A percentile compares a stretch with the other conserved stretches of the same genome.
Evolutionary conservation across 2,797 vertebrate genomes (phyloP).

Genomic region (Sebastes hubbsi): DNA sequence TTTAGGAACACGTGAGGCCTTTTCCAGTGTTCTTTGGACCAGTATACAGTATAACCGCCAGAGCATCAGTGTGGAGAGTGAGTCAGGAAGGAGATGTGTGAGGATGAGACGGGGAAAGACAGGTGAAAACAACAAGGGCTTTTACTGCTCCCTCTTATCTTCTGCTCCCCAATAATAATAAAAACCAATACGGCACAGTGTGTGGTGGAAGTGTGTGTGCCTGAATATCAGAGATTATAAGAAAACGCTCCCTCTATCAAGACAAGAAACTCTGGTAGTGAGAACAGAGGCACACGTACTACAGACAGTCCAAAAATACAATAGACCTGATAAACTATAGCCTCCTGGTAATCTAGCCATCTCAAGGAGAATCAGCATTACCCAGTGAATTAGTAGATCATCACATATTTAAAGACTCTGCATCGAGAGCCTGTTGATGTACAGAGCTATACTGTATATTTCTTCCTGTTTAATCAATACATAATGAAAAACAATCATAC

Average conservation of each 20-base stretch:
- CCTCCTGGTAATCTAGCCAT: not conserved
- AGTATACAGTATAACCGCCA: not conserved
- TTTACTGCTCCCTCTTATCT: conserved; percentile 11
- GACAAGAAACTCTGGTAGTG: not conserved
- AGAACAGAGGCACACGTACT: not conserved
- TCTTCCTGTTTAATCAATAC: not conserved
- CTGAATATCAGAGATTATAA: not conserved
- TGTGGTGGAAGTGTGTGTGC: not conserved
- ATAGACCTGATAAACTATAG: not conserved
- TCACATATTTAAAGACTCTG: not conserved
- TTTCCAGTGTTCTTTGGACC: not conserved
- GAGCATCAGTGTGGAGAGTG: not conserved
- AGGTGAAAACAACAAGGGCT: not conserved
- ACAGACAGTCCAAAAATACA: not conserved
- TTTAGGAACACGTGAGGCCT: not conserved
- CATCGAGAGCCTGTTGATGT: not conserved
- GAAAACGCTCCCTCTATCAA: not conserved
- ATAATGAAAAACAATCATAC: no score
- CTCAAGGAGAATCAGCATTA: not conserved
- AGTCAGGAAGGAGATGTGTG: not conserved
- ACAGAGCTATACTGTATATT: not conserved
- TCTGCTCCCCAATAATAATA: not conserved
- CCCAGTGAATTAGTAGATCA: not conserved
- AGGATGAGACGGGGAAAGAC: not conserved
- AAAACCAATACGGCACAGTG: not conserved